Evolutionary conservation across 1,140 invertebrate genomes (phyloP), one percentile per base, ranked within the genome.

Genomic region (Trypoxylus dichotomus): DNA sequence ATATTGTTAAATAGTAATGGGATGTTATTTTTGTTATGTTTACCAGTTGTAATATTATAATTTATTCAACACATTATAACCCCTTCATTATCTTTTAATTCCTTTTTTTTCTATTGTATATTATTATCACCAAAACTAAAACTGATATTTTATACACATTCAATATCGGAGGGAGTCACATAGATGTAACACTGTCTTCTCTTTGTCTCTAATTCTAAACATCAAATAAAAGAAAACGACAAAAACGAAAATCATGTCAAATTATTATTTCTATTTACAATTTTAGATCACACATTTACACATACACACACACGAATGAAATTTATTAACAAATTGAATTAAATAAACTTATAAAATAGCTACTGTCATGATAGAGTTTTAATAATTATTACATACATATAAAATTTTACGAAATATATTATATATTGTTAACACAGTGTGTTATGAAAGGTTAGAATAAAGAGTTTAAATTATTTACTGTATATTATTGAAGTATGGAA

Each of bases 361-460:
- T 74, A 74, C 41, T 74, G 13, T 74, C n/a, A 74, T 21, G 41
- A 29, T 41, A 74, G 32, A 74, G 72, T 74, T 74, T 74, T 74
- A 74, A 74, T 74, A 43, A 74, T 74, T 74, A 74, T 71, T 71
- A 27, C 63, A 29, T 74, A 74, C 27, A 68, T 68, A 68, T 68
- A 25, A 74, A 74, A 74, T 74, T 74, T 74, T 74, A 74, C 72
- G 72, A 74, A 74, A 74, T 74, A 74, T 74, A 74, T 74, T 68
- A 68, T 74, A 74, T 74, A 74, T 74, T 74, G 72, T 74, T 74
- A 74, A 74, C 72, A 74, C 72, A 74, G 72, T 74, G 72, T 74
- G 72, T 74, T 74, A 74, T 74, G 41, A 74, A 74, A 74, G 41
- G 29, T 74, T 74, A 74, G 72, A 74, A 74, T 74, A 74, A 74